Conservation (phyloP, 2,797 vertebrate genomes). For the Anomalospiza imberbis region DNA sequence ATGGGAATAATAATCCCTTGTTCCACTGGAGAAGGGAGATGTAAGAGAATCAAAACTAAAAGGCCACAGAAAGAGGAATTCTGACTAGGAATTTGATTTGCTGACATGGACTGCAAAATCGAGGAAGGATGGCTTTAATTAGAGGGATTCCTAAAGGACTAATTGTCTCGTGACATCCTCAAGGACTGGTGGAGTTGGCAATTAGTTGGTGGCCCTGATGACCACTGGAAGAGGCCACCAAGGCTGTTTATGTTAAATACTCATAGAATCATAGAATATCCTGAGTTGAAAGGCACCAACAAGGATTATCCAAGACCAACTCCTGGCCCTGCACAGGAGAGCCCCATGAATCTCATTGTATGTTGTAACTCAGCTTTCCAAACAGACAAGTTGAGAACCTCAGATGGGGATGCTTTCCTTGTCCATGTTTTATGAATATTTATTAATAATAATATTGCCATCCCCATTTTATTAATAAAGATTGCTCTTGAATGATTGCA, state of each 20-base stretch:
- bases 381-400: background rate
- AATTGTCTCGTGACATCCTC: background rate
- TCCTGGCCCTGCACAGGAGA: background rate
- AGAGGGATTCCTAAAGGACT: background rate
- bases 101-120: background rate
- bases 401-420: background rate
- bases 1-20: constrained; percentile 1
- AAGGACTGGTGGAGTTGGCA: background rate
- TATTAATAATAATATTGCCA: background rate
- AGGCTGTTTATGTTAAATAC: background rate
- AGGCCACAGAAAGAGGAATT: background rate
- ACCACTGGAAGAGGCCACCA: fast-evolving
- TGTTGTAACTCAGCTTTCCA: background rate
- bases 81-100: background rate
- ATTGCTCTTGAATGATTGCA: background rate
- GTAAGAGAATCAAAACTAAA: constrained; percentile 11
- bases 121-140: background rate
- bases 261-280: background rate
- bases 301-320: background rate
- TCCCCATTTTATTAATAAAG: background rate
- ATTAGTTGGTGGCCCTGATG: background rate
- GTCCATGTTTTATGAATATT: background rate
- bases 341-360: background rate
- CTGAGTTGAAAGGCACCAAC: background rate
- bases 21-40: background rate